These are phyloP conservation scores for Diorhabda sublineata DNA, from an alignment of 1,140 invertebrate species.

Conservation along the genomic window DNA sequence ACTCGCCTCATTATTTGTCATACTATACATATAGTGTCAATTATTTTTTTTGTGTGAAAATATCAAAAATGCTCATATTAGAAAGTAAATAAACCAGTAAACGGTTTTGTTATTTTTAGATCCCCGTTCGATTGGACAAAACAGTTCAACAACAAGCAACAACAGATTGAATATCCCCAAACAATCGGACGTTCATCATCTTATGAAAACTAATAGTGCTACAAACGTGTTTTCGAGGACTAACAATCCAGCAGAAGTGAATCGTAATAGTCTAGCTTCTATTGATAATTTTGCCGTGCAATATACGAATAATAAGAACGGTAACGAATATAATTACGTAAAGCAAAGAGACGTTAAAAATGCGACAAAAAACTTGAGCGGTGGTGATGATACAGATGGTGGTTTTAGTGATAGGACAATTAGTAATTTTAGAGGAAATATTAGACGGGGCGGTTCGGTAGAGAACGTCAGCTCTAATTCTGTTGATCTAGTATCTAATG, in stretches of 20 bases:
- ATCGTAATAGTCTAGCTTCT: conserved; percentile 35
- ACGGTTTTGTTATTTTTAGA: conserved; percentile 20
- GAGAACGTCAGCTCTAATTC: conserved; percentile 43
- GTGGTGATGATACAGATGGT: conserved; percentile 21
- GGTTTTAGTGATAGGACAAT: conserved; percentile 17
- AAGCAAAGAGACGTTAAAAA: neutral
- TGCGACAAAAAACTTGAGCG: neutral
- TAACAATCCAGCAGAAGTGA: conserved; percentile 17
- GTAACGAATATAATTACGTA: conserved; percentile 17
- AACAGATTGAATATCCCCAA: conserved; percentile 23
- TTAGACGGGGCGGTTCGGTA: conserved; percentile 45
- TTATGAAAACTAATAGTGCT: conserved; percentile 44
- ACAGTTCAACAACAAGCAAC: conserved; percentile 31
- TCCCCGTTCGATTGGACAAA: conserved; percentile 21
- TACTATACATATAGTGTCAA: no score
- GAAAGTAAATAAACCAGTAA: no score
- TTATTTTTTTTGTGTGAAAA: no score
- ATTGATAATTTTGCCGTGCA: conserved; percentile 34
- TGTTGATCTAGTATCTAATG: conserved; percentile 35
- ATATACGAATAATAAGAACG: conserved; percentile 27
- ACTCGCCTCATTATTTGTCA: no score
- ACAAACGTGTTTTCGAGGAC: conserved; percentile 41
- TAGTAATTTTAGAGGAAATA: conserved; percentile 11
- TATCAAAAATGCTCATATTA: no score
- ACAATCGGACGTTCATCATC: conserved; percentile 23